These are phyloP conservation scores for Ectobius pallidus DNA, from an alignment of 2,888 invertebrate genomes.

Conservation along the genomic window DNA sequence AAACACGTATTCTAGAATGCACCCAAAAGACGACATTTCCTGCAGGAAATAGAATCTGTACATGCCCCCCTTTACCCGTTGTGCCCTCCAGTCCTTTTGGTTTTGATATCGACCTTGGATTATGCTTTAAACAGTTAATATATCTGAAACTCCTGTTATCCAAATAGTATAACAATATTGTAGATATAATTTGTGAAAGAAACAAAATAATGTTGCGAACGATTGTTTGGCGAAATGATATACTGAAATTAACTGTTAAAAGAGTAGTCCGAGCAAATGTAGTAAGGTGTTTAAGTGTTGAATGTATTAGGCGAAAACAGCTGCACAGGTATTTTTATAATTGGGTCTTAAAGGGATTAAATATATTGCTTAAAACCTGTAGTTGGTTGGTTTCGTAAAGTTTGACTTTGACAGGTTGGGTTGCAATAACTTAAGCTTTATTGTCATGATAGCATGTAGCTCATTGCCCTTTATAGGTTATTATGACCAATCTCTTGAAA, in stretches of 20 bases:
- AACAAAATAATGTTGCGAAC: constrained; percentile 34
- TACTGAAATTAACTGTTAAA: constrained; percentile 11
- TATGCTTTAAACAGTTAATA: not conserved
- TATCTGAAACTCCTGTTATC: not conserved
- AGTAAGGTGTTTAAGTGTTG: constrained; percentile 32
- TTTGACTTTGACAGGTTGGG: too few species aligned
- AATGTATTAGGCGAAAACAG: constrained; percentile 25
- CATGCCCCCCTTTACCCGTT: not conserved
- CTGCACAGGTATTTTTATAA: constrained; percentile 2
- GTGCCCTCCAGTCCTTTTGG: not conserved
- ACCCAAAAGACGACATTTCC: not conserved
- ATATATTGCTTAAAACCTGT: too few species aligned
- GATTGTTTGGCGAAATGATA: constrained; percentile 32
- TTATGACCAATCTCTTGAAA: too few species aligned
- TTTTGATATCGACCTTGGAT: not conserved
- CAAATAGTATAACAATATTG: not conserved
- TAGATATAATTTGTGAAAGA: not conserved
- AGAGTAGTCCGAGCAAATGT: constrained; percentile 30
- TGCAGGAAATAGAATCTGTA: not conserved
- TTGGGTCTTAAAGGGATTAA: too few species aligned
- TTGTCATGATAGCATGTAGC: too few species aligned
- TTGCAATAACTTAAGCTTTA: too few species aligned
- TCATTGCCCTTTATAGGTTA: too few species aligned
- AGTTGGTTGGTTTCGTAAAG: too few species aligned
- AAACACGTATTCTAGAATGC: too few species aligned